Base-by-base conservation (phyloP, 2,888 invertebrate species). In the Troides oblongomaculatus region DNA sequence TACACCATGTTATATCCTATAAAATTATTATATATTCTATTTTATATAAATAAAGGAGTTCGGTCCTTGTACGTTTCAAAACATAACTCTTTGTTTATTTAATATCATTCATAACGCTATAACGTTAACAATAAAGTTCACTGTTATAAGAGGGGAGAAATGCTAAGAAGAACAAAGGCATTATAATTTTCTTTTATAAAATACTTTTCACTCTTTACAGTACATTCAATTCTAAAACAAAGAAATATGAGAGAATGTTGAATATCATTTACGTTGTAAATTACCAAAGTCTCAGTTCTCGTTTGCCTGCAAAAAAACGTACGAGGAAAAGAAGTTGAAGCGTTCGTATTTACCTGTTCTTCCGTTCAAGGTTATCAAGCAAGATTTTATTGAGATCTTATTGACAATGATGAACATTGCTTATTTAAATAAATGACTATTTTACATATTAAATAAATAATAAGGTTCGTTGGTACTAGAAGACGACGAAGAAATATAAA, bases 261-360 rank as follows among this genome's bases (percentile, higher is more conserved):
- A 50, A 50, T 18, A 50, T 50, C 17, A 17, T 50, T 50, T 17
- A 18, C 17, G 50, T 50, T 18, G 50, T 17, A 50, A 50, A 50
- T 50, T 50, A 50, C 1, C 18, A 12, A 50, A 18, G 17, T 17
- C 50, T 18, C 50, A 14, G 50, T 53, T 23, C 14, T 23, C 23
- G 58, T 59, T 59, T 25, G n/a, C 7, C 23, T 10, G 25, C 65
- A 65, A 65, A 30, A 64, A 57, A 43, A 43, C 5, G 58, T 65
- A 65, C 39, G 25, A 65, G 65, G 65, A 65, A 65, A 65, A 65
- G 43, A 6, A 46, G 57, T 43, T 46, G 21, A 65, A 50, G 43
- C 46, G 59, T 36, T 53, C 21, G 8, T 64, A 50, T 53, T 17
- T 46, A 59, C 50, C 3, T n/a, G 65, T 66, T 66, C 59, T 66